Percentiles rank a stretch among this genome's conserved stretches.
Conservation (phyloP, 2,888 invertebrate species). For the Melinopterus prodromus region DNA sequence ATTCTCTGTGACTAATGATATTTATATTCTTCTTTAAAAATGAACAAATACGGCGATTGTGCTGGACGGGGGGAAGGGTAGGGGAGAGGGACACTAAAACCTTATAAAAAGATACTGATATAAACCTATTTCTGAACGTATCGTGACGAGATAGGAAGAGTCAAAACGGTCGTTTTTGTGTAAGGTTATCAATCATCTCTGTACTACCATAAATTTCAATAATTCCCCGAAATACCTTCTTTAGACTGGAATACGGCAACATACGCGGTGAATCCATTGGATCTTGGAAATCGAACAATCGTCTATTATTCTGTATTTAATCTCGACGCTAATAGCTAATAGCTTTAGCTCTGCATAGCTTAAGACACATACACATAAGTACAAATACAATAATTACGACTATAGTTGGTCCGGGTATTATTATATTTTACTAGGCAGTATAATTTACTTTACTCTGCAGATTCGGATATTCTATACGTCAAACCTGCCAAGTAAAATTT, state of each 20-base stretch:
- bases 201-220: background rate
- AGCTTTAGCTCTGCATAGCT: background rate
- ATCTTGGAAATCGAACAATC: background rate
- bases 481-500: too few species aligned
- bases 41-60: too few species aligned
- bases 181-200: background rate
- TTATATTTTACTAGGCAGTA: too few species aligned
- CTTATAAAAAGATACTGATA: too few species aligned
- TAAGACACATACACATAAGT: background rate
- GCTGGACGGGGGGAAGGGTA: too few species aligned
- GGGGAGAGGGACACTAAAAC: too few species aligned
- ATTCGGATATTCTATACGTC: too few species aligned
- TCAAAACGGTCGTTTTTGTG: background rate
- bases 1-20: too few species aligned
- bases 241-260: background rate
- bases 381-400: too few species aligned
- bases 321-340: background rate
- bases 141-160: background rate
- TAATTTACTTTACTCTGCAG: too few species aligned
- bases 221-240: background rate
- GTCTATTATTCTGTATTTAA: background rate
- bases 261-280: background rate
- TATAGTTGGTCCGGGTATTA: too few species aligned
- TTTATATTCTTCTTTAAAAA: too few species aligned
- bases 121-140: background rate